phyloP scores from a whole-genome alignment of 2,888 invertebrate genomes.

The Lucinisca nassula region DNA sequence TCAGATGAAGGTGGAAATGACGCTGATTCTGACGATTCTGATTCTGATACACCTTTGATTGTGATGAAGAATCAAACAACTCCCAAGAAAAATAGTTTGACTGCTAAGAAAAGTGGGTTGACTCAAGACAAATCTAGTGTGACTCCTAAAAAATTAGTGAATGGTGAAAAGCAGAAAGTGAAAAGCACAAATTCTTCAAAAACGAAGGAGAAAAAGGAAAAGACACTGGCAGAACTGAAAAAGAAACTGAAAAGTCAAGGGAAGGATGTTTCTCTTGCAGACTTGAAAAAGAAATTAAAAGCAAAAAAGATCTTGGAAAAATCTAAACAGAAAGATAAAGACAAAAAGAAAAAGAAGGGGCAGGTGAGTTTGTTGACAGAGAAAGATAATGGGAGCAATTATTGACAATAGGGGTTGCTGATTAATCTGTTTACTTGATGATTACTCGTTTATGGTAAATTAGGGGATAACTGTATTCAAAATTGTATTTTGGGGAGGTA shows the following conservation, averaged over 20 bases:
- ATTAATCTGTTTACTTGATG: too few relatives aligned
- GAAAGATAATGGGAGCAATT: too few relatives aligned
- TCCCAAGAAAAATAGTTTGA: conserved; percentile 71
- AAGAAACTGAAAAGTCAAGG: conserved; percentile 38
- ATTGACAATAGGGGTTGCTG: too few relatives aligned
- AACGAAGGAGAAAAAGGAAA: conserved; percentile 25
- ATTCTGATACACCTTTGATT: conserved; percentile 78
- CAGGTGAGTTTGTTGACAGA: conserved; percentile 55
- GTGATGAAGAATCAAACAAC: conserved; percentile 72
- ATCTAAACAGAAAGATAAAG: conserved; percentile 54
- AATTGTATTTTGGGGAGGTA: too few relatives aligned
- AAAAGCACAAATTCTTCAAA: conserved; percentile 1
- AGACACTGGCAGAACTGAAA: conserved; percentile 36
- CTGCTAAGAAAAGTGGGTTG: conserved; percentile 1
- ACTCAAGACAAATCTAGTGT: conserved; percentile 2
- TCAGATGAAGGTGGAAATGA: conserved; percentile 26
- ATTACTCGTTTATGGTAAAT: too few relatives aligned
- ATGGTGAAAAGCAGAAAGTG: neutral
- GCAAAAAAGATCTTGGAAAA: conserved; percentile 51
- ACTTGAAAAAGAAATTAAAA: conserved; percentile 59
- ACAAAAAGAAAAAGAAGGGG: conserved; percentile 56
- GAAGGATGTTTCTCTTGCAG: conserved; percentile 12
- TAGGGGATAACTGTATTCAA: too few relatives aligned
- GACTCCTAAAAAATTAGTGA: conserved; percentile 38
- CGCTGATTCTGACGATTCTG: conserved; percentile 69